phyloP scores from a whole-genome alignment of 2,113 vertebrate species.

The Halichoeres trimaculatus region DNA sequence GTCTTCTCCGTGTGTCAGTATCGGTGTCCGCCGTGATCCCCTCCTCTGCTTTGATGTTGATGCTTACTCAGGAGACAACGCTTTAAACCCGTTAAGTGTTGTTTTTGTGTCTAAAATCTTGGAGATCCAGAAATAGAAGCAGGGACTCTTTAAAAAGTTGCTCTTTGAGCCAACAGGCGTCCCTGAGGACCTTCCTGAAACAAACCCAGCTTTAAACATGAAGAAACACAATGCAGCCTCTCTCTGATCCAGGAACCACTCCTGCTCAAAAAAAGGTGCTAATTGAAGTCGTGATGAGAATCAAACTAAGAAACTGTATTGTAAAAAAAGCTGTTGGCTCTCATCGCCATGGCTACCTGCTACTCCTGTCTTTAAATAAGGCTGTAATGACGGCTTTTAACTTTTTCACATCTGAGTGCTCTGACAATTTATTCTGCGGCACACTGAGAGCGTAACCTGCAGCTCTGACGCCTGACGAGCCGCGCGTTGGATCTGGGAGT shows the following conservation, averaged over 20 bases:
- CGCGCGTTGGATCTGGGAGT: background rate
- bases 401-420: constrained; percentile 35
- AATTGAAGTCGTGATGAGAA: constrained; percentile 55
- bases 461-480: constrained; percentile 27
- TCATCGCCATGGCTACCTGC: constrained; percentile 62
- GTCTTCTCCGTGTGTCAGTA: too few species aligned
- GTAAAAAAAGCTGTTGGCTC: constrained; percentile 39
- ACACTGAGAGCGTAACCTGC: constrained; percentile 23
- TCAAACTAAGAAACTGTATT: constrained; percentile 27
- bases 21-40: too few species aligned
- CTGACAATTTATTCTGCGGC: constrained; percentile 10
- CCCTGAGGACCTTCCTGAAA: background rate
- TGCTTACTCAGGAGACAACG: too few species aligned
- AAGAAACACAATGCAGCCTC: constrained; percentile 27
- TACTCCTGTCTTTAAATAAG: constrained; percentile 51
- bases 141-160: background rate
- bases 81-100: too few species aligned
- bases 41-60: too few species aligned
- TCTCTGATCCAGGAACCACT: constrained; percentile 24
- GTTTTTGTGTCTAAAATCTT: too few species aligned
- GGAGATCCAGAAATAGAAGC: constrained; percentile 1
- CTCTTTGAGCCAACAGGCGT: background rate
- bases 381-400: constrained; percentile 55
- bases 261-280: constrained; percentile 38
- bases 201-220: constrained; percentile 2